phyloP scores from a whole-genome alignment of 2,797 vertebrate species.

The Lophius americanus region DNA sequence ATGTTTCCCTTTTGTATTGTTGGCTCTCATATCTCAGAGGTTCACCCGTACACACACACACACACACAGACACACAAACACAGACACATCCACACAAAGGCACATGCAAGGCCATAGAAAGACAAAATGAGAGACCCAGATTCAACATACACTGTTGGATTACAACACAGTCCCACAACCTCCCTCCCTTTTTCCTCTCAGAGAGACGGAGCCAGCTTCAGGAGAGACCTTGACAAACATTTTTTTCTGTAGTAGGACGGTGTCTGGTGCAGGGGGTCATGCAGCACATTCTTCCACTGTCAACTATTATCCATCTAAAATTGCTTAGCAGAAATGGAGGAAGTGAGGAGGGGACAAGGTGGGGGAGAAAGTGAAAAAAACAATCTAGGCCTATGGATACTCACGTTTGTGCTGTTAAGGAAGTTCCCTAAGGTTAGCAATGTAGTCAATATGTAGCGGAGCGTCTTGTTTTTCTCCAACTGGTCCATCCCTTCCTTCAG shows the following conservation, averaged over 20 bases:
- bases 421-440: conserved; percentile 96
- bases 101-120: conserved; percentile 22
- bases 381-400: conserved; percentile 56
- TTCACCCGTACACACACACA: conserved; percentile 40
- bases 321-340: conserved; percentile 44
- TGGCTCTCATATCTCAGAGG: conserved; percentile 48
- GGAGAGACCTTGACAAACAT: conserved; percentile 28
- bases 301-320: conserved; percentile 58
- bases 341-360: conserved; percentile 37
- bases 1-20: conserved; percentile 64
- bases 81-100: conserved; percentile 18
- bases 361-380: conserved; percentile 24
- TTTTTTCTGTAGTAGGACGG: conserved; percentile 56
- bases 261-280: conserved; percentile 51
- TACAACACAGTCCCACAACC: conserved; percentile 31
- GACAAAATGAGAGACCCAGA: conserved; percentile 16
- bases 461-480: conserved; percentile 95
- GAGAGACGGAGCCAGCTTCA: conserved; percentile 48
- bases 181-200: conserved; percentile 22
- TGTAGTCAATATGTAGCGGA: conserved; percentile 93
- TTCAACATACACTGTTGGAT: conserved; percentile 23
- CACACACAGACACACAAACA: conserved; percentile 22
- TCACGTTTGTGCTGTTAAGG: conserved; percentile 96
- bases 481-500: conserved; percentile 99
- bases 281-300: conserved; percentile 61